These are phyloP conservation scores for Ephydatia muelleri DNA, from an alignment of 37 sponge, comb jelly and placozoan genomes.

Conservation along the genomic window DNA sequence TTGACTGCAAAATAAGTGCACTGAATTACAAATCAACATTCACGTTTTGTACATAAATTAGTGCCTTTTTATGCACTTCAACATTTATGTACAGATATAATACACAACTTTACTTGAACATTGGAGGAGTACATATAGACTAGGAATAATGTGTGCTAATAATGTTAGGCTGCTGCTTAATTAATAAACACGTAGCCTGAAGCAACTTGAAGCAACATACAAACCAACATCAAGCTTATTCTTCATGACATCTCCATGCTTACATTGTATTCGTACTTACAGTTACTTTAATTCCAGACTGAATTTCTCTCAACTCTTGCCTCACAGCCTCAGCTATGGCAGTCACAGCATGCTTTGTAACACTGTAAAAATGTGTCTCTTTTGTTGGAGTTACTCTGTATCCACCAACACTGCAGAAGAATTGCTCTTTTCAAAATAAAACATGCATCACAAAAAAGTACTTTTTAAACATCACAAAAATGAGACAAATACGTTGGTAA, in stretches of 20 bases:
- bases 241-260: neutral
- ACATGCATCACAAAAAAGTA: neutral
- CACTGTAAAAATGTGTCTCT: constrained; percentile 66
- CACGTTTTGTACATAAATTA: no score
- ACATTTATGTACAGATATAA: neutral
- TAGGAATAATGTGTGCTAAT: neutral
- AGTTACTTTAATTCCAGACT: constrained; percentile 64
- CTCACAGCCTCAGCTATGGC: constrained; percentile 78
- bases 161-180: neutral
- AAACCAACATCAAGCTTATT: no score
- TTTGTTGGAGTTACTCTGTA: constrained; percentile 29
- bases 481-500: no score
- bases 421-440: neutral
- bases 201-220: neutral
- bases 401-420: constrained; percentile 62
- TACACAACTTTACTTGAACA: neutral
- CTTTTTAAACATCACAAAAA: neutral
- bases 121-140: neutral
- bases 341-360: constrained; percentile 83
- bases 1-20: constrained; percentile 19
- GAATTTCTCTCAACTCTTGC: constrained; percentile 72
- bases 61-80: neutral
- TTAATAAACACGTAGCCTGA: neutral
- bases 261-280: constrained; percentile 24
- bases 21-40: no score